Conservation (phyloP, 2,888 invertebrate species). For the Diachrysia chrysitis region DNA sequence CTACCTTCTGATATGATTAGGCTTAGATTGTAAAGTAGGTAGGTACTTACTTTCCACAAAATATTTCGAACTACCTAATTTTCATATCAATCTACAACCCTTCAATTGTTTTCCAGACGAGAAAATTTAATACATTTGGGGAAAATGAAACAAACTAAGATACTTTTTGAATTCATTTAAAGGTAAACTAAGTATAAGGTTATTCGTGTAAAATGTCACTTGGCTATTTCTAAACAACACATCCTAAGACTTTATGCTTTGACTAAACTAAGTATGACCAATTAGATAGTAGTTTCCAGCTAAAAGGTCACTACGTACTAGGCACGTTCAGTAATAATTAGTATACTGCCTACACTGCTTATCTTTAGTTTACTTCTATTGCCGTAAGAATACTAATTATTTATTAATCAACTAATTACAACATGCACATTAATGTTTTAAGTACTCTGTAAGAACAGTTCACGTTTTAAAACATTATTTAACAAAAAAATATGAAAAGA, state of each 20-base stretch:
- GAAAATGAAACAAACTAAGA: no score
- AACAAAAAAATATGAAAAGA: not conserved
- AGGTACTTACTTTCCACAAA: no score
- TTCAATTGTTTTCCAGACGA: not conserved
- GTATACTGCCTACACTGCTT: not conserved
- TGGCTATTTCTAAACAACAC: not conserved
- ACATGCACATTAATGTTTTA: not conserved
- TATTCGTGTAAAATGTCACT: not conserved
- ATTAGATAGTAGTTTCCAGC: not conserved
- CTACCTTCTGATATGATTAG: no score
- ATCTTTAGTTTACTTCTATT: not conserved
- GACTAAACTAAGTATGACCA: not conserved
- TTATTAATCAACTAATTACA: not conserved
- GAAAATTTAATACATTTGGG: no score
- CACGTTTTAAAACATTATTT: not conserved
- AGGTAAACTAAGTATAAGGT: not conserved
- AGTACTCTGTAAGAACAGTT: not conserved
- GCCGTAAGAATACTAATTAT: conserved; percentile 4
- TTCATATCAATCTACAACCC: not conserved
- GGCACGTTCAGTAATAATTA: not conserved
- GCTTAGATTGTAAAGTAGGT: no score
- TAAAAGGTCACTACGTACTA: not conserved
- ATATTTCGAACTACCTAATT: not conserved
- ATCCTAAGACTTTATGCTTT: no score
- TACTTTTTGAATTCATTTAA: no score